Evolutionary conservation across 2,888 invertebrate genomes (phyloP).

Genomic region (Tholera decimalis): DNA sequence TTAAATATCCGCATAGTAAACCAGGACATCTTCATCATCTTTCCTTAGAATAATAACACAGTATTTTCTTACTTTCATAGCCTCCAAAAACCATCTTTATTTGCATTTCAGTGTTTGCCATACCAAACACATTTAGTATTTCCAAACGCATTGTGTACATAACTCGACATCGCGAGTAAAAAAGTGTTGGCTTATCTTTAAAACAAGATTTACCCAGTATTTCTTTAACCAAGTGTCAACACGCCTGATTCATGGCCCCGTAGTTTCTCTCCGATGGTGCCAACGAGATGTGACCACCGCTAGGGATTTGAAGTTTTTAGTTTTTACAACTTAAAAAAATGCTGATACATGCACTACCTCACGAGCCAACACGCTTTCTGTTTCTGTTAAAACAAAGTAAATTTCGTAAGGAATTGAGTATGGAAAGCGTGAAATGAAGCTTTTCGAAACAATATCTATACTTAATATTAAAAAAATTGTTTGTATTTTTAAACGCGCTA

Average conservation of each 20-base stretch:
- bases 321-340: background rate
- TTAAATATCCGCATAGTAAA: too few relatives aligned
- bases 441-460: too few relatives aligned
- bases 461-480: too few relatives aligned
- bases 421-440: too few relatives aligned
- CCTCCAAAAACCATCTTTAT: background rate
- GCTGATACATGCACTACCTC: too few relatives aligned
- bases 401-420: too few relatives aligned
- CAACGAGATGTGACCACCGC: too few relatives aligned
- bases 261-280: constrained; percentile 4
- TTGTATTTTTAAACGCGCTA: too few relatives aligned
- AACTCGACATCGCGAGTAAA: background rate
- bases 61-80: background rate
- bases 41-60: too few relatives aligned
- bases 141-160: constrained; percentile 4
- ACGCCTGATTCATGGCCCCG: constrained; percentile 26
- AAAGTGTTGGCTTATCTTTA: constrained; percentile 21
- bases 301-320: background rate
- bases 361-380: too few relatives aligned
- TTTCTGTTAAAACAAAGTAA: too few relatives aligned
- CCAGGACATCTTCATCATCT: too few relatives aligned
- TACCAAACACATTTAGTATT: constrained; percentile 1
- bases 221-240: constrained; percentile 20
- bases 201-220: constrained; percentile 36
- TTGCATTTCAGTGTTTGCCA: background rate